Evolutionary conservation across 2,113 vertebrate genomes (phyloP).

Genomic region (Brachirus orientalis): DNA sequence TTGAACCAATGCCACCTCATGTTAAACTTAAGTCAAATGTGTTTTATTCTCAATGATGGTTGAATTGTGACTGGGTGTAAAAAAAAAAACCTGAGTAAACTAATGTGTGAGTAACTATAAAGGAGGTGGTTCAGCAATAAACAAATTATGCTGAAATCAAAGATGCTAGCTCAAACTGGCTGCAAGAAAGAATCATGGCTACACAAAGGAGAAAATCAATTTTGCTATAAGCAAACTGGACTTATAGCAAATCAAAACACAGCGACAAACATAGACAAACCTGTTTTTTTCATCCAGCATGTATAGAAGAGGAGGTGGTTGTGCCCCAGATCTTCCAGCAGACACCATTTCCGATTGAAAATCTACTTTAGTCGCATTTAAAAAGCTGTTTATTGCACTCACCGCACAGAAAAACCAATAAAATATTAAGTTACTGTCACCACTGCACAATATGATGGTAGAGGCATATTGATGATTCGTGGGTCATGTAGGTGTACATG

Average conservation of each 20-base stretch:
- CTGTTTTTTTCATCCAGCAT: no score
- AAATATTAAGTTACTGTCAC: background rate
- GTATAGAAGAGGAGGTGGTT: conserved; percentile 23
- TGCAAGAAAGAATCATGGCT: background rate
- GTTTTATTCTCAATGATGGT: background rate
- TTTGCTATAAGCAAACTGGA: no score
- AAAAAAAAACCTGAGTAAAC: background rate
- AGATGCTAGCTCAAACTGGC: conserved; percentile 2
- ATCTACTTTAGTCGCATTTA: conserved; percentile 5
- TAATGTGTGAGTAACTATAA: background rate
- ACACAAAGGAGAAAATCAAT: background rate
- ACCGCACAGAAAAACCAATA: background rate
- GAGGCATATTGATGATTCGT: background rate
- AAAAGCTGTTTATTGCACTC: conserved; percentile 15
- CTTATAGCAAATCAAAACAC: no score
- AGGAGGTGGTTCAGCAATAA: no score
- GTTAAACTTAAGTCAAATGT: background rate
- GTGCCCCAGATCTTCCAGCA: conserved; percentile 12
- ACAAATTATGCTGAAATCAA: background rate
- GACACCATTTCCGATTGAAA: conserved; percentile 1
- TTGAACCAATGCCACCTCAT: background rate
- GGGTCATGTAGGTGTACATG: background rate
- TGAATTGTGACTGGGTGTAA: no score
- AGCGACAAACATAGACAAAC: background rate
- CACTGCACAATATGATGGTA: background rate